Evolutionary conservation across 2,113 vertebrate species (phyloP).

Genomic region (Rhagologus leucostigma): DNA sequence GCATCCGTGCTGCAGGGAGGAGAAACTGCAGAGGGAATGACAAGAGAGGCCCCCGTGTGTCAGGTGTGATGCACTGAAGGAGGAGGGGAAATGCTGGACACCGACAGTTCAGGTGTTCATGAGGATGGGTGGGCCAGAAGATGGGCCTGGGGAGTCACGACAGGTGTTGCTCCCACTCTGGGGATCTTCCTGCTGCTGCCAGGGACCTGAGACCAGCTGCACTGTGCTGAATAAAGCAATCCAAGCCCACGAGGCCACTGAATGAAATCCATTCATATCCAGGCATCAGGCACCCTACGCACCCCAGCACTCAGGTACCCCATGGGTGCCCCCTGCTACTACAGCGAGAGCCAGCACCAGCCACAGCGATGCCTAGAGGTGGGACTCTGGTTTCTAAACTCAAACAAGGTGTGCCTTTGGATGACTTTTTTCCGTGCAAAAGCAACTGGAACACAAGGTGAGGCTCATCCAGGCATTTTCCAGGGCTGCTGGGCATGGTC

Average conservation of each 20-base stretch:
- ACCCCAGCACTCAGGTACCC: not conserved
- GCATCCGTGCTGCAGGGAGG: not conserved
- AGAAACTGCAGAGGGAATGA: not conserved
- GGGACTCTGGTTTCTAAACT: not conserved
- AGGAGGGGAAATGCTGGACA: not conserved
- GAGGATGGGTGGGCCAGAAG: not conserved
- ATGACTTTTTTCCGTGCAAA: not conserved
- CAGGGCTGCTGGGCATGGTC: not conserved
- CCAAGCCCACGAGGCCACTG: not conserved
- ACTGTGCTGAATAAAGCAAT: not conserved
- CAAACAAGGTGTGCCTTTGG: not conserved
- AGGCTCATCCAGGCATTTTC: not conserved
- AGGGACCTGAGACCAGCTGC: not conserved
- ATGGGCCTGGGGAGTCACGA: not conserved
- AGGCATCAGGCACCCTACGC: not conserved
- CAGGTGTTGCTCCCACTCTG: not conserved
- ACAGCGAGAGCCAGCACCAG: not conserved
- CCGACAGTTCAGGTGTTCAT: not conserved
- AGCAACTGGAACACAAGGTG: not conserved
- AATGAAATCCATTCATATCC: not conserved
- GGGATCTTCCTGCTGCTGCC: not conserved
- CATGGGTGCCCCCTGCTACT: not conserved
- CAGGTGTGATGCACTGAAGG: not conserved
- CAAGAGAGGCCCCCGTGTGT: not conserved
- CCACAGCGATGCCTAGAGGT: not conserved